Percentiles rank a stretch among this genome's conserved stretches.
Evolutionary conservation across 2,113 vertebrate species (phyloP).

Genomic region (Podarcis cretensis): DNA sequence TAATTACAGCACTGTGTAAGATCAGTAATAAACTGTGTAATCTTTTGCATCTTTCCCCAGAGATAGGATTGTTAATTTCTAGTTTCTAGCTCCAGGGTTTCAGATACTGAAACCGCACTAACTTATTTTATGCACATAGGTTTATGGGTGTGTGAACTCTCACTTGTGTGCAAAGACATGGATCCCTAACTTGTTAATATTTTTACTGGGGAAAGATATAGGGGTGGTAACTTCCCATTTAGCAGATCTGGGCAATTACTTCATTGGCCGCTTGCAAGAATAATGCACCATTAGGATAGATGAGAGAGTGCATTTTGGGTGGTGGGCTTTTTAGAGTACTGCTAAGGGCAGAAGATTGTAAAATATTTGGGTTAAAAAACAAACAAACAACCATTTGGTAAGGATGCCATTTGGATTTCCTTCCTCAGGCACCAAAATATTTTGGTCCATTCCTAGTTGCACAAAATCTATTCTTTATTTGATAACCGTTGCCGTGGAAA

Average conservation of each 20-base stretch:
- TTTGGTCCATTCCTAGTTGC: background rate
- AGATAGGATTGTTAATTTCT: slow-evolving; percentile 62
- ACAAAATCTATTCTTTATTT: background rate
- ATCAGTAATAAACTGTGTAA: slow-evolving; percentile 47
- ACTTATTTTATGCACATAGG: background rate
- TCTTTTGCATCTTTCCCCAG: slow-evolving; percentile 52
- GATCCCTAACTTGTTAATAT: background rate
- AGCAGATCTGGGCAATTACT: background rate
- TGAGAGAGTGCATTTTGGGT: background rate
- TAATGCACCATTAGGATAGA: background rate
- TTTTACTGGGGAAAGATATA: background rate
- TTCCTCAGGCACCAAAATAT: background rate
- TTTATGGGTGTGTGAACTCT: background rate
- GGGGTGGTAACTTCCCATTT: background rate
- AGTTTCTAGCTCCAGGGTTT: slow-evolving; percentile 49
- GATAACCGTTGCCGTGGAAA: background rate
- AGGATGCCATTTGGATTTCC: background rate
- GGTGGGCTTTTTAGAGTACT: background rate
- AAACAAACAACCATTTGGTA: background rate
- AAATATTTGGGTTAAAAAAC: background rate
- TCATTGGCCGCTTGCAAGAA: background rate
- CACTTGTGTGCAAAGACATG: background rate
- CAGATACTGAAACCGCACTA: slow-evolving; percentile 58
- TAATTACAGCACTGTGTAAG: slow-evolving; percentile 66
- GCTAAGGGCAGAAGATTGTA: background rate